These are phyloP conservation scores for Marasmarcha lunaedactyla DNA, from an alignment of 2,888 invertebrate species.

Conservation along the genomic window DNA sequence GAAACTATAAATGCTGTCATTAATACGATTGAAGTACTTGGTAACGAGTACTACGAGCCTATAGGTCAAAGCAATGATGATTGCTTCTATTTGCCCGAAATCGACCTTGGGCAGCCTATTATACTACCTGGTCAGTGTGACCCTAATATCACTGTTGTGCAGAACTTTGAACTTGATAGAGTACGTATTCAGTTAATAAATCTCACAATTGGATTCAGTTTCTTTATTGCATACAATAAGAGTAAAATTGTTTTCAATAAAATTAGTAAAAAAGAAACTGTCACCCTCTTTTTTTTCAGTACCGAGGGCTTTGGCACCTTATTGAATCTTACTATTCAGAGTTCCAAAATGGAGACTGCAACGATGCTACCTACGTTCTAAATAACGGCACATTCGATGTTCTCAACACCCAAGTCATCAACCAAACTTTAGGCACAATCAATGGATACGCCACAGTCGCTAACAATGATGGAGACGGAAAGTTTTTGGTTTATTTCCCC, in stretches of 20 bases:
- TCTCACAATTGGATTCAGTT: not conserved
- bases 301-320: constrained; percentile 30
- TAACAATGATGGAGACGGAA: constrained; percentile 69
- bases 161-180: constrained; percentile 18
- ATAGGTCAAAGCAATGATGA: constrained; percentile 27
- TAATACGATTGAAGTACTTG: constrained; percentile 25
- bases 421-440: constrained; percentile 24
- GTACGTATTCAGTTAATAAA: constrained; percentile 14
- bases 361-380: constrained; percentile 29
- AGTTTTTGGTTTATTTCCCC: constrained; percentile 71
- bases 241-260: too few species aligned
- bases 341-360: constrained; percentile 35
- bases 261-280: too few species aligned
- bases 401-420: constrained; percentile 34
- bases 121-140: constrained; percentile 28
- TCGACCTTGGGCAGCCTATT: constrained; percentile 15
- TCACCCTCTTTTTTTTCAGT: constrained; percentile 19
- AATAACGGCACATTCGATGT: constrained; percentile 23
- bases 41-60: constrained; percentile 27
- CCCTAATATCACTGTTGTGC: constrained; percentile 16
- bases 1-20: constrained; percentile 26
- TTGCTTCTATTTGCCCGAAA: constrained; percentile 35
- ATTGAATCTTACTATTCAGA: constrained; percentile 35
- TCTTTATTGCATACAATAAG: not conserved
- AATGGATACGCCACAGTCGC: constrained; percentile 31